A percentile compares a stretch with the other conserved stretches of the same genome.
These are phyloP conservation scores for Toxonevra muliebris DNA, from an alignment of 2,888 invertebrate species.

Conservation along the genomic window DNA sequence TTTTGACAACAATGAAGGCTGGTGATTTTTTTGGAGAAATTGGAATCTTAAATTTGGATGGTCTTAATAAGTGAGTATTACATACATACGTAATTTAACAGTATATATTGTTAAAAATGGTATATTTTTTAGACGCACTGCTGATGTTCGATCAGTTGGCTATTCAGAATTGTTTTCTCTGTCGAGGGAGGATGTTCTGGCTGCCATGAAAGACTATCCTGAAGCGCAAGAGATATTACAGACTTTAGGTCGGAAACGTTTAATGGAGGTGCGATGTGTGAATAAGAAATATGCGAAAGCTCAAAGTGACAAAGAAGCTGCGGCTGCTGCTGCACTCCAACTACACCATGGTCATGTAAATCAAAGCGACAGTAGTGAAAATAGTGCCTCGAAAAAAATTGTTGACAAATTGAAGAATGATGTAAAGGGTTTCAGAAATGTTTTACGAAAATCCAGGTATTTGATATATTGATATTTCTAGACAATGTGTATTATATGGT, in stretches of 20 bases:
- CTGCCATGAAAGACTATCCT: constrained; percentile 96
- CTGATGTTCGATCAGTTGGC: constrained; percentile 94
- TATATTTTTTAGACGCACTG: constrained; percentile 78
- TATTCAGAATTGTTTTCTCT: constrained; percentile 95
- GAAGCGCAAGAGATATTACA: constrained; percentile 96
- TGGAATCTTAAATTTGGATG: constrained; percentile 94
- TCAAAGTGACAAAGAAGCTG: constrained; percentile 55
- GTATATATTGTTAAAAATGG: not conserved
- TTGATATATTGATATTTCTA: not conserved
- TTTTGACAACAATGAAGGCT: constrained; percentile 94
- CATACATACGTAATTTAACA: not conserved
- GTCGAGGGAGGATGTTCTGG: constrained; percentile 91
- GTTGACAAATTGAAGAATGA: constrained; percentile 86
- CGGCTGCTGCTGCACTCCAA: constrained; percentile 19
- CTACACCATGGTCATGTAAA: constrained; percentile 43
- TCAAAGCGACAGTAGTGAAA: constrained; percentile 63
- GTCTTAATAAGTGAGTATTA: constrained; percentile 85
- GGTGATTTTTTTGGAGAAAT: constrained; percentile 99
- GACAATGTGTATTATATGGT: not conserved
- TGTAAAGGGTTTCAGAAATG: constrained; percentile 77
- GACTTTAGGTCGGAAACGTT: constrained; percentile 83
- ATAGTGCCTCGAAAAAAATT: constrained; percentile 77
- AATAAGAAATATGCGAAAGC: constrained; percentile 65
- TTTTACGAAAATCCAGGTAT: constrained; percentile 68
- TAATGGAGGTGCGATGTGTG: constrained; percentile 83